phyloP scores from a whole-genome alignment of 2,888 invertebrate species.

The Entomobrya multifasciata region DNA sequence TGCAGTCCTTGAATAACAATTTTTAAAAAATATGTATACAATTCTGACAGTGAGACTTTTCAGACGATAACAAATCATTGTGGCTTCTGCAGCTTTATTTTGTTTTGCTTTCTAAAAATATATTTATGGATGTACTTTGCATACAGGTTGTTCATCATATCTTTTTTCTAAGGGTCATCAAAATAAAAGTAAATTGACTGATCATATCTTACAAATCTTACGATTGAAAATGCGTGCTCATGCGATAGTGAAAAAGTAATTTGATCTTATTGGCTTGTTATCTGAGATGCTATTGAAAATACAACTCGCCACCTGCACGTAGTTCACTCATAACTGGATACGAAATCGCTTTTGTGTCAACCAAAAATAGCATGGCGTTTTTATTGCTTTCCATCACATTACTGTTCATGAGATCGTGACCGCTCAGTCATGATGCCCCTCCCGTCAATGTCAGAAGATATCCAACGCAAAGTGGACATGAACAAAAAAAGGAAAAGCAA shows the following conservation, averaged over 20 bases:
- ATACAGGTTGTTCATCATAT: too few relatives aligned
- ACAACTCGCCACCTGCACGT: neutral
- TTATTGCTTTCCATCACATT: constrained; percentile 9
- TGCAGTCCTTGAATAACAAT: too few relatives aligned
- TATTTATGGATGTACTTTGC: too few relatives aligned
- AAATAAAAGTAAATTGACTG: constrained; percentile 28
- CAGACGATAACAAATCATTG: too few relatives aligned
- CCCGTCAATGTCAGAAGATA: too few relatives aligned
- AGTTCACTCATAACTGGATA: too few relatives aligned
- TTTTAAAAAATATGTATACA: too few relatives aligned
- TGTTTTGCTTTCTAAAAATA: neutral
- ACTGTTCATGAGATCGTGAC: neutral
- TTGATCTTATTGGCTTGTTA: constrained; percentile 23
- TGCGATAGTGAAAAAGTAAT: neutral
- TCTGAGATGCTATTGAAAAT: neutral
- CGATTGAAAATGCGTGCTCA: constrained; percentile 23
- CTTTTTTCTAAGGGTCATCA: constrained; percentile 16
- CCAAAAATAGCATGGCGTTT: constrained; percentile 29
- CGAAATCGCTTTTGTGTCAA: constrained; percentile 10
- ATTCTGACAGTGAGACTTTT: too few relatives aligned
- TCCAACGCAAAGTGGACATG: too few relatives aligned
- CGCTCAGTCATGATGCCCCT: neutral
- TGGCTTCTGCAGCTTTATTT: neutral
- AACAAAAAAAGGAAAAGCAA: constrained; percentile 4
- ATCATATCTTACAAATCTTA: constrained; percentile 7